phyloP scores from a whole-genome alignment of 2,797 vertebrate species.

The Enteromius paludinosus region DNA sequence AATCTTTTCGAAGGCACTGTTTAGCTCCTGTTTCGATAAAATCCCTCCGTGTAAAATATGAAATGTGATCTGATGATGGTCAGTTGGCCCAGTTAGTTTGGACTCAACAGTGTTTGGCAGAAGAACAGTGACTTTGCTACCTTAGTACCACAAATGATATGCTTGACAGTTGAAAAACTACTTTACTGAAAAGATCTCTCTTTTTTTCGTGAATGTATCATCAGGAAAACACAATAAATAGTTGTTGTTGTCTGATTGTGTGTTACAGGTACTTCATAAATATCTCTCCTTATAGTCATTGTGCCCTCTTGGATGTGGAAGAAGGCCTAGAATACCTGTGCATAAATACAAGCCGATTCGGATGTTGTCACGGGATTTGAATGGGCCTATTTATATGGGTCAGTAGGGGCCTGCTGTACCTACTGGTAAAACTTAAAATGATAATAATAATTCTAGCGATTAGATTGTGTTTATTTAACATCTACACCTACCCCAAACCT shows the following conservation, averaged over 20 bases:
- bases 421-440: no score
- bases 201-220: rapidly evolving
- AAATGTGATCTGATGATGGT: not conserved
- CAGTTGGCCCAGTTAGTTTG: not conserved
- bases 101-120: not conserved
- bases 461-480: no score
- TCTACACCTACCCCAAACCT: no score
- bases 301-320: not conserved
- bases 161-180: not conserved
- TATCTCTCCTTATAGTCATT: not conserved
- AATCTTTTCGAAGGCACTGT: not conserved
- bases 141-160: not conserved
- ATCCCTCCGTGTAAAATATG: not conserved
- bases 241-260: not conserved
- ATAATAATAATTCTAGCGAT: no score
- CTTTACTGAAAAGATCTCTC: not conserved
- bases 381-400: no score
- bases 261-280: not conserved
- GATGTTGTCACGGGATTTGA: no score
- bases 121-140: no score
- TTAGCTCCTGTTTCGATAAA: not conserved
- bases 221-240: not conserved
- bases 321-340: not conserved
- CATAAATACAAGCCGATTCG: no score
- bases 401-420: no score